Base-by-base conservation (phyloP, 2,113 vertebrate species). In the Callopanchax toddi region DNA sequence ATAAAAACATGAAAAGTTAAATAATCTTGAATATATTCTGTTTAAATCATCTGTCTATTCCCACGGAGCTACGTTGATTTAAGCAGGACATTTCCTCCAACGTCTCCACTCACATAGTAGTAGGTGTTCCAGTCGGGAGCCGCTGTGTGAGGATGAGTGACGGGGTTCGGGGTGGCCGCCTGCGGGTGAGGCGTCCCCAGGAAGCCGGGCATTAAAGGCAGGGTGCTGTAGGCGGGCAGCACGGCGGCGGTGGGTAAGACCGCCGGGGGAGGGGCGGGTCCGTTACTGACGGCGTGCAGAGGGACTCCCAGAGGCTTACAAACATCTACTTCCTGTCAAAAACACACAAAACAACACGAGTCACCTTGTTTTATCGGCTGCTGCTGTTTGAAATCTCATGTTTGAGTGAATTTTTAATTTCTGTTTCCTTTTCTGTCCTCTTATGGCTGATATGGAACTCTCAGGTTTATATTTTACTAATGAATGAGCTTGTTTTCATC, bases 151-250 rank as follows among this genome's bases (percentile, higher is more conserved):
- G 89, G 10, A 16, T 89, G 90, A 0, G 90, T 43, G 43, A 85
- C 84, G 0, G 88, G 44, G 76, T 3, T 76, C 7, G 91, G 76
- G 0, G 87, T n/a, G 18, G 86, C 73, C 0, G 83, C 79, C 1
- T 74, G 82, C 0, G 89, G 79, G 64, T 92, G 92, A 12, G 90
- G 82, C 3, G 90, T 80, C 39, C 85, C 81, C 0, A 93, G 80
- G 82, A 92, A 93, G 50, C 91, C 81, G 4, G 92, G 91, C 89
- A 93, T 87, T 49, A 93, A 74, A 56, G 92, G 90, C 57, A 93
- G 78, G 37, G 91, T 70, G 79, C 89, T 84, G 90, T 93, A 93
- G 78, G 90, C 79, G 0, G 92, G 91, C 48, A 91, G 75, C 70
- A 91, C 78, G 2, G 87, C 67, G 1, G 85, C 49, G 11, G 89